Base-by-base conservation (phyloP, 2,888 invertebrate genomes). In the Acheta domesticus region DNA sequence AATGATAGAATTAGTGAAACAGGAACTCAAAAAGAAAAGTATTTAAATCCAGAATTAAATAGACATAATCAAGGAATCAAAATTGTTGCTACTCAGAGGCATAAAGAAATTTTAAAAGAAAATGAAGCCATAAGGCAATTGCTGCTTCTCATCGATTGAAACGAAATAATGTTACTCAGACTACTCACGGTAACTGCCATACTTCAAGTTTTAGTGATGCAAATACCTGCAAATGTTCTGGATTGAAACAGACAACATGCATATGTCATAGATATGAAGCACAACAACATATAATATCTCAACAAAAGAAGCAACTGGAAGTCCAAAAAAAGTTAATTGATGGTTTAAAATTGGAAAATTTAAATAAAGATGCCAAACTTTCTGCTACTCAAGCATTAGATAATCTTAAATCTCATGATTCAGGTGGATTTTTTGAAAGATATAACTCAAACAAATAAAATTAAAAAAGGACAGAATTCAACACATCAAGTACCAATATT, bases 261-360 rank as follows among this genome's bases (percentile, higher is more conserved):
- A 11, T 19, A 48, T n/a, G 48, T 19, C 49, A 80, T 14, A 89
- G 93, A 83, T 91, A 91, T 81, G 91, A 91, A 85, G 89, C 92
- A 14, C 94, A 94, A 85, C 92, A 92, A 84, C 90, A 91, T 82
- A 92, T 94, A 75, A 94, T 94, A 80, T 91, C 93, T 49, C 86
- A 91, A 49, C 94, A 94, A 85, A 92, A 91, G 85, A 87, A 89
- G 2, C 93, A 93, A 86, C 85, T 94, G 80, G 91, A 92, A 80
- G 91, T 93, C 81, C 93, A 94, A 85, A 91, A 91, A 83, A 90
- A 91, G 83, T 85, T 93, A n/a, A 94, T 94, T 80, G 91, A 93
- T 85, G 91, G 93, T 84, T 86, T 94, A 1, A 93, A 92, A 84
- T 87, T 93, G 78, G 91, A 92, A 80, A 92, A 91, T 86, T 89